Evolutionary conservation across 1,140 invertebrate species (phyloP), one percentile per base, ranked within the genome.

Genomic region (Melipona quadrifasciata): DNA sequence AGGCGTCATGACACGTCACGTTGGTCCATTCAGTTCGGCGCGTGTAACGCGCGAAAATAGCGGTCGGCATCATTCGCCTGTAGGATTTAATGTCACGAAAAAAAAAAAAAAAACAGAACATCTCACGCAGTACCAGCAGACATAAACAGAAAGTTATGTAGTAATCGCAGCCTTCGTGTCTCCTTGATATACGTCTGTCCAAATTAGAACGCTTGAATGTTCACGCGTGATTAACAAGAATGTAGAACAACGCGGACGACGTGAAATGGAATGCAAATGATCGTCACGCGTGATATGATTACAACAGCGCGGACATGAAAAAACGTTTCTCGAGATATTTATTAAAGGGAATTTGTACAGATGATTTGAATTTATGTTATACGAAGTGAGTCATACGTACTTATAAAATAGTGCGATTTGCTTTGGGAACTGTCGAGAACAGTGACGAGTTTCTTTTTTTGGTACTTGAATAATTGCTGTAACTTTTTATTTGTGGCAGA

Each of bases 1-100:
- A 82, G 82, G 88, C 79, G 80, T 87, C 55, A 16, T 68, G 90
- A 90, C 85, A 90, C 83, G 85, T 75, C 74, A 90, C 83, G 85
- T 75, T 72, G 71, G 57, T 84, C 87, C 89, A 89, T 90, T 89
- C 82, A 87, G 81, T 75, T 78, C 51, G 31, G 58, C 57, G 55
- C 68, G 12, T 65, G 79, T 70, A 65, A 75, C 47, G 68, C 70
- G 83, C 86, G 86, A 82, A 90, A 90, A 90, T 90, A 90, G 88
- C 67, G 73, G 14, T 65, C 86, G 57, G 61, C 88, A 70, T 90
- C 89, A 83, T 86, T 84, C 67, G 58, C 72, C 31, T 0, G 27
- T 58, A 76, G 65, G 55, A 74, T 77, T 86, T 81, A 70, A 85
- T 64, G 57, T 76, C 58, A 71, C 61, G 64, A 76, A 80, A 88